Evolutionary conservation across 1,140 invertebrate genomes (phyloP), one percentile per base, ranked within the genome.

Genomic region (Microplitis demolitor): DNA sequence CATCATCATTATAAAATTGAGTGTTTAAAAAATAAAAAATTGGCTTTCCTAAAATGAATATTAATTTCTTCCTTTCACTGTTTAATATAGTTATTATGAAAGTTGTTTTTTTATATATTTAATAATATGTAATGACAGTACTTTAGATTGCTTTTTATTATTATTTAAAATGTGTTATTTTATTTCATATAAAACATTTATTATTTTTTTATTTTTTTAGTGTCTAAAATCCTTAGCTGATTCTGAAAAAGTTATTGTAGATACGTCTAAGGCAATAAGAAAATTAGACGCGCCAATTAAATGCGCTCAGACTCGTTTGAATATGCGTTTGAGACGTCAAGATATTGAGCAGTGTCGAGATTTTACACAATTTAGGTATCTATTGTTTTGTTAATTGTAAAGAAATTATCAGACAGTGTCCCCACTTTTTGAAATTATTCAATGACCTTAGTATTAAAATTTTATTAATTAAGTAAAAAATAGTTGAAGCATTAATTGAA

Each of bases 261-360:
- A 89, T 70, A 81, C 93, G 3, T 88, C 89, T 70, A 82, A 82
- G 16, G 89, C 89, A 11, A 87, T 93, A 8, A 85, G 87, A 75
- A 89, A 89, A 79, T 89, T 93, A 80, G 92, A 94, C 77, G 85
- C 88, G 9, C 90, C 91, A 3, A 91, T 93, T 89, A 94, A 94
- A 78, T 88, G 92, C 39, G 92, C 92, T 31, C 93, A 94, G 82
- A 93, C 92, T 0, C 88, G 93, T 74, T 85, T 94, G 56, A 89
- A 93, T 80, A 93, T 93, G 78, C 88, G 92, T 72, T 85, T 87
- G 45, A 86, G 85, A 71, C 85, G 92, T 66, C 90, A 90, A 8
- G 67, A 76, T 16, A 91, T 92, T 4, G 93, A 94, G 83, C 92
- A 89, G 77, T 92, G 92, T 70, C 86, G 92, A 63, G 93, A 94